Conservation (phyloP, 1,140 invertebrate genomes). For the Zaprionus nigranus region DNA sequence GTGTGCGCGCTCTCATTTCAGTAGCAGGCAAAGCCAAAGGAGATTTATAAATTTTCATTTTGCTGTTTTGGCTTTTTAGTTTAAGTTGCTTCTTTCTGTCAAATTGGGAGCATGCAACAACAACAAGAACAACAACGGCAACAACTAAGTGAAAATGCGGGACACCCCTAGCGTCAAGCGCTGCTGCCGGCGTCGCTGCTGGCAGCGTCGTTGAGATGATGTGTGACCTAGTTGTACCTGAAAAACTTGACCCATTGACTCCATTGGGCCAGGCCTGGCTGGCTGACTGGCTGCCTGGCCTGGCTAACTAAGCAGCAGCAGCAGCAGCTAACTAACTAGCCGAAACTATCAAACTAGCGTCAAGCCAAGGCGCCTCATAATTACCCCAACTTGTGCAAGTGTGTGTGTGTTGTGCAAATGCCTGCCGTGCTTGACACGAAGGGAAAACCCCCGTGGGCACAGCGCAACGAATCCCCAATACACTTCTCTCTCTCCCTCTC, state of each 20-base stretch:
- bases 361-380: slow-evolving; percentile 56
- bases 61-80: slow-evolving; percentile 57
- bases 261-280: slow-evolving; percentile 52
- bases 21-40: slow-evolving; percentile 44
- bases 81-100: slow-evolving; percentile 43
- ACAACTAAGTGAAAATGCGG: slow-evolving; percentile 70
- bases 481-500: neutral
- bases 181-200: slow-evolving; percentile 32
- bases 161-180: slow-evolving; percentile 59
- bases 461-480: neutral
- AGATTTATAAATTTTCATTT: slow-evolving; percentile 52
- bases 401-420: neutral
- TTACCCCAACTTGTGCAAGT: slow-evolving; percentile 43
- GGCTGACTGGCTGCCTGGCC: neutral
- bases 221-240: slow-evolving; percentile 78
- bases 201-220: slow-evolving; percentile 28
- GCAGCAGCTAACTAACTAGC: slow-evolving; percentile 29
- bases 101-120: slow-evolving; percentile 67
- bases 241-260: slow-evolving; percentile 84
- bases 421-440: slow-evolving; percentile 10
- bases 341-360: slow-evolving; percentile 32
- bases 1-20: slow-evolving; percentile 58
- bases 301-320: slow-evolving; percentile 36
- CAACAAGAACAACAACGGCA: neutral
- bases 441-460: slow-evolving; percentile 6